These are phyloP conservation scores for Brachyptera putata DNA, from an alignment of 2,888 invertebrate genomes.

Conservation along the genomic window DNA sequence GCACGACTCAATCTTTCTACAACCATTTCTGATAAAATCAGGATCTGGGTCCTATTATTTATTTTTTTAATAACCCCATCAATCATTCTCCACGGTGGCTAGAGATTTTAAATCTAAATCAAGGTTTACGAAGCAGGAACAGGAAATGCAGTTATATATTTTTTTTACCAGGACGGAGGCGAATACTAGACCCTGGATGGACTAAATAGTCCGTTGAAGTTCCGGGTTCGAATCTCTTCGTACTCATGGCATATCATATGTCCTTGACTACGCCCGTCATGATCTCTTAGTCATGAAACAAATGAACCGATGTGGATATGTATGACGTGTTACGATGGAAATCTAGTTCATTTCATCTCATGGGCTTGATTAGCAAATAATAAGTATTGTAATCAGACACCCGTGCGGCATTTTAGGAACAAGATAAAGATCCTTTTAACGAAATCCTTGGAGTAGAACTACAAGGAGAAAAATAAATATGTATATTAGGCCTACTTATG, in stretches of 20 bases:
- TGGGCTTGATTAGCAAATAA: neutral
- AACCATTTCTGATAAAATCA: too few species aligned
- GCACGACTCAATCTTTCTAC: too few species aligned
- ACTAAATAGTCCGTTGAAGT: neutral
- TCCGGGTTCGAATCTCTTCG: constrained; percentile 2
- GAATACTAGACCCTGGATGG: neutral
- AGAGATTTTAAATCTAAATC: too few species aligned
- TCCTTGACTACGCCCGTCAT: constrained; percentile 19
- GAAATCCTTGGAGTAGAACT: too few species aligned
- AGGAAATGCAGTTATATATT: constrained; percentile 19
- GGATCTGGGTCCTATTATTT: too few species aligned
- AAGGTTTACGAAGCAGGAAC: constrained; percentile 10
- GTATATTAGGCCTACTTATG: too few species aligned
- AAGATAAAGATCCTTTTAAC: too few species aligned
- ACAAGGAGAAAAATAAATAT: too few species aligned
- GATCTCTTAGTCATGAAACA: neutral
- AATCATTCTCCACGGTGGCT: too few species aligned
- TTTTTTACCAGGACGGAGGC: neutral
- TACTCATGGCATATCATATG: neutral
- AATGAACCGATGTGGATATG: neutral
- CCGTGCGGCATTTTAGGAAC: too few species aligned
- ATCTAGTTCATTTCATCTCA: constrained; percentile 2
- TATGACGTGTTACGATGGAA: neutral
- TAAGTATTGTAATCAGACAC: too few species aligned
- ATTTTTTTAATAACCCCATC: too few species aligned